Evolutionary conservation across 2,113 vertebrate species (phyloP), one percentile per base, ranked within the genome.

Genomic region (Trichechus manatus): DNA sequence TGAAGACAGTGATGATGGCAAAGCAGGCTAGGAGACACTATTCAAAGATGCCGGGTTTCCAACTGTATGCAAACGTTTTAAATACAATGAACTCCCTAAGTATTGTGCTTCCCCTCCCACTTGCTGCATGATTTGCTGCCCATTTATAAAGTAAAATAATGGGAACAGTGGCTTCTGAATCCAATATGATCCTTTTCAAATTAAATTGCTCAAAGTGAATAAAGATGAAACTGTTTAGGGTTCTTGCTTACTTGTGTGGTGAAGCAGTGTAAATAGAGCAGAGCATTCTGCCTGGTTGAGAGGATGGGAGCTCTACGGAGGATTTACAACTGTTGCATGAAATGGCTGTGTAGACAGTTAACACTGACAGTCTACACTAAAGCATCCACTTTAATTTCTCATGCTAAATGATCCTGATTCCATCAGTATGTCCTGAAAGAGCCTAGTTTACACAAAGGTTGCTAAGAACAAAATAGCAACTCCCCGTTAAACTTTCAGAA

Each of bases 351-450:
- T 66, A 87, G 81, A 63, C 9, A 75, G 53, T 80, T 91, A 93
- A 36, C 33, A 61, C 31, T 95, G 81, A 63, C 9, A 97, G 50
- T 95, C 91, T 42, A 96, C 23, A 66, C 75, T 75, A 83, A 97
- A 96, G 33, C 70, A 87, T 95, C 50, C 31, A 97, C 87, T 19
- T 96, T 95, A 92, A 63, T 90, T 72, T 70, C 44, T 81, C 77
- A 96, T 36, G 59, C 44, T 93, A 96, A 97, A 85, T 96, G 79
- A 78, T 68, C 63, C 47, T 47, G 47, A 47, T 47, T 5, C 7
- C 10, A 47, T 10, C 47, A 47, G 47, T 47, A 7, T 47, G 47
- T 6, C 47, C 47, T 47, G 47, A 47, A 47, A 47, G 47, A 47
- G 47, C 47, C 47, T 47, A 47, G 47, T 47, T 47, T 47, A 47